A percentile compares a stretch with the other conserved stretches of the same genome.
Conservation (phyloP, 2,113 vertebrate species). For the Origma solitaria region DNA sequence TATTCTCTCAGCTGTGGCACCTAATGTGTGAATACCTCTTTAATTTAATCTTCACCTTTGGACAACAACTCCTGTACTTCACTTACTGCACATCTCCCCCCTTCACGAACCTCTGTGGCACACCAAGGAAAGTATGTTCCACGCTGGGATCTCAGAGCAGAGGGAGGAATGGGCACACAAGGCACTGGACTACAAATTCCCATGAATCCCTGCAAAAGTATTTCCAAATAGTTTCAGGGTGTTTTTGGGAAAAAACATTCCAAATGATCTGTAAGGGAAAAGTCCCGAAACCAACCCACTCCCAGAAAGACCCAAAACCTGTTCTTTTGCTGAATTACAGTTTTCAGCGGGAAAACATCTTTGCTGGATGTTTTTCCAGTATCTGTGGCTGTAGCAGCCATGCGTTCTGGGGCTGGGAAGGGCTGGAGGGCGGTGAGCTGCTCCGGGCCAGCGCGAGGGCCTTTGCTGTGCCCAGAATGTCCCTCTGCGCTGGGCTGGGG, state of each 20-base stretch:
- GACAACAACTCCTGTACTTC: neutral
- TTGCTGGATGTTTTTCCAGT: neutral
- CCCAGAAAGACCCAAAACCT: rapidly evolving
- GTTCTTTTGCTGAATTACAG: neutral
- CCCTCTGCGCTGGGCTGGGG: neutral
- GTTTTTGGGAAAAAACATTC: neutral
- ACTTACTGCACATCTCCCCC: neutral
- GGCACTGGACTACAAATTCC: neutral
- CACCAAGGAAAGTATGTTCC: rapidly evolving
- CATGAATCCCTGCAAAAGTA: neutral
- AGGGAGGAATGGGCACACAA: neutral
- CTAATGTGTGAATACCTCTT: neutral
- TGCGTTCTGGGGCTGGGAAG: neutral
- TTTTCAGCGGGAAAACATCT: neutral
- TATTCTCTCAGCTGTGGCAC: neutral
- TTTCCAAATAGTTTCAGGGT: neutral
- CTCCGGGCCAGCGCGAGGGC: neutral
- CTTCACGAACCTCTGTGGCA: rapidly evolving
- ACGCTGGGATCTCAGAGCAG: neutral
- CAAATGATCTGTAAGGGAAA: neutral
- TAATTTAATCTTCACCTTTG: neutral
- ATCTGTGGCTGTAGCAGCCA: neutral
- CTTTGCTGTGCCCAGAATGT: rapidly evolving
- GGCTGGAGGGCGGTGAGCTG: neutral
- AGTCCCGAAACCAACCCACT: rapidly evolving